Evolutionary conservation across 2,888 invertebrate species (phyloP).

Genomic region (Eupithecia inturbata): DNA sequence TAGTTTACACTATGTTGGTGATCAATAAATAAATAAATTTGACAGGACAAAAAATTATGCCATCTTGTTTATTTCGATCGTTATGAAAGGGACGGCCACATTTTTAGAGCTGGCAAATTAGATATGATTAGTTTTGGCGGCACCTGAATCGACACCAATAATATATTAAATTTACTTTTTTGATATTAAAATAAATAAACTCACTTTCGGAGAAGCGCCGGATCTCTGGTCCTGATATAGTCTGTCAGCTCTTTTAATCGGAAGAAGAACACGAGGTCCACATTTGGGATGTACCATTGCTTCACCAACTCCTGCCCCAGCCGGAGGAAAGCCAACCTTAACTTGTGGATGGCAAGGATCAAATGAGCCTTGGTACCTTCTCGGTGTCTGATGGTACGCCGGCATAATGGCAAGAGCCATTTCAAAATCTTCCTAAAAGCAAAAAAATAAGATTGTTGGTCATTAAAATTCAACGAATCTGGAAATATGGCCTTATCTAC

Average conservation of each 20-base stretch:
- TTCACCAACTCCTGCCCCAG: slow-evolving; percentile 84
- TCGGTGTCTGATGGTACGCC: slow-evolving; percentile 85
- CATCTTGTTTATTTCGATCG: no score
- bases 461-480: background rate
- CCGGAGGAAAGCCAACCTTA: slow-evolving; percentile 83
- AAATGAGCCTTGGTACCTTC: slow-evolving; percentile 87
- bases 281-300: slow-evolving; percentile 86
- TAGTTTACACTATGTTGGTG: no score
- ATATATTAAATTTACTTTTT: no score
- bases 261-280: slow-evolving; percentile 87
- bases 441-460: background rate
- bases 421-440: slow-evolving; percentile 81
- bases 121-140: no score
- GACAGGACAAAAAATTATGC: no score
- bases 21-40: no score
- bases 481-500: background rate
- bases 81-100: no score
- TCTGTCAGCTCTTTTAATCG: slow-evolving; percentile 86
- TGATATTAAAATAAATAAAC: slow-evolving; percentile 46
- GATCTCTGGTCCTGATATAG: slow-evolving; percentile 81
- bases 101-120: no score
- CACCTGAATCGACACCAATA: no score
- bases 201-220: slow-evolving; percentile 86
- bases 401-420: slow-evolving; percentile 85
- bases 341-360: slow-evolving; percentile 81